Base-by-base conservation (phyloP, 2,797 vertebrate genomes). In the Pelodytes ibericus region DNA sequence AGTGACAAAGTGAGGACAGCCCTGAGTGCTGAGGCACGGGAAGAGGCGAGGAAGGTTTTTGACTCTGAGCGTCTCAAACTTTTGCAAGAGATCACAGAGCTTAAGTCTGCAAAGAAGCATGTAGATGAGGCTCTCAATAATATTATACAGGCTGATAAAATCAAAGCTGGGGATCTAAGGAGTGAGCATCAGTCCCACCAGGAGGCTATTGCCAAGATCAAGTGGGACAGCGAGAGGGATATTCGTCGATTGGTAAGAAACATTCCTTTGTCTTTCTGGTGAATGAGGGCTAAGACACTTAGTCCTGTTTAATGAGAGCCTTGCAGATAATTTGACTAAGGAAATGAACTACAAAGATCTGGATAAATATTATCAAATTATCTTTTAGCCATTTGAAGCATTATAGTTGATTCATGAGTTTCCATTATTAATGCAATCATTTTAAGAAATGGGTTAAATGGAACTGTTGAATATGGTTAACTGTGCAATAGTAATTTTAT, bases 111-210 rank as follows among this genome's bases (percentile, higher is more conserved):
- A 24, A 99, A 99, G 88, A 97, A 97, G 83, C 96, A 99, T 85
- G 96, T 96, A 0, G 96, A 99, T 0, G 97, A 99, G 82, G 96
- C 97, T 0, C 94, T 99, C 60, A 98, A 89, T 86, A 97, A 95
- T 75, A 96, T 98, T 91, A 98, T 99, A 87, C 95, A 99, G 74
- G 91, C 97, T 0, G 98, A 99, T 84, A 99, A 99, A 86, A 98
- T 98, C 89, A 99, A 99, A 90, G 98, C 98, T 0, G 97, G 97
- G 0, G 97, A 99, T 87, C 91, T 99, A 81, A 89, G 98, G 56
- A 94, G 95, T 15, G 97, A 99, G 84, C 96, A 99, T 80, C 97
- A 99, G 74, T 95, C 96, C 66, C 98, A 99, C 83, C 98, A 98
- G 86, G 98, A 99, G 85, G 94, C 97, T 80, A 96, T 99, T 86